Conservation (phyloP, 2,113 vertebrate genomes). For the Nycticryphes semicollaris region DNA sequence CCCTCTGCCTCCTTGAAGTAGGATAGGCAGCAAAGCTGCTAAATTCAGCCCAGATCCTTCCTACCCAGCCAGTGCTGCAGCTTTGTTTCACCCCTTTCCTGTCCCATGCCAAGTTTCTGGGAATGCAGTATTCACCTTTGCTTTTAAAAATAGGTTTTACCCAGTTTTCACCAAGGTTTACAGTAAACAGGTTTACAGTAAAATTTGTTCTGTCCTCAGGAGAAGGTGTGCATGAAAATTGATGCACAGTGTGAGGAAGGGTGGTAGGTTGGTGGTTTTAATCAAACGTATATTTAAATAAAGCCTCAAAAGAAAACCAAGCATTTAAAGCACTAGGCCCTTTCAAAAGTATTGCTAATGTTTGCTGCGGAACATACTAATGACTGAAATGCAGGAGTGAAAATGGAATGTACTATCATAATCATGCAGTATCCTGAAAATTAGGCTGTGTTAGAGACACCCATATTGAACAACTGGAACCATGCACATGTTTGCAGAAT, state of each 20-base stretch:
- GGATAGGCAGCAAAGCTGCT: not conserved
- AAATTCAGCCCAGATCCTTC: not conserved
- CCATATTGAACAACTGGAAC: not conserved
- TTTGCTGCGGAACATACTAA: not conserved
- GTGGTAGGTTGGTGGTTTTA: not conserved
- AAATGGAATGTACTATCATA: not conserved
- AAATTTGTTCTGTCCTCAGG: not conserved
- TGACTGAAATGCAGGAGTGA: not conserved
- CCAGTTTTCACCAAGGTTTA: not conserved
- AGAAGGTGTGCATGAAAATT: not conserved
- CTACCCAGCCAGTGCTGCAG: not conserved
- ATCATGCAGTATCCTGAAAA: not conserved
- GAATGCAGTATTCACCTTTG: not conserved
- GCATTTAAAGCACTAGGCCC: not conserved
- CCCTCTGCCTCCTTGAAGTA: not conserved
- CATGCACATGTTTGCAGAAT: rapidly evolving
- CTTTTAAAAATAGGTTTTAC: not conserved
- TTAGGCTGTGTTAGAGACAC: not conserved
- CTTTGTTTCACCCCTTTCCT: rapidly evolving
- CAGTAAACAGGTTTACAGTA: not conserved
- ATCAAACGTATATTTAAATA: not conserved
- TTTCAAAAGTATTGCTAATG: not conserved
- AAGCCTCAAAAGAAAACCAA: not conserved
- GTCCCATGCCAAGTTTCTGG: not conserved
- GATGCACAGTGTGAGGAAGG: not conserved